Evolutionary conservation across 2,888 invertebrate species (phyloP), one percentile per base, ranked within the genome.

Genomic region (Caenorhabditis sp.): DNA sequence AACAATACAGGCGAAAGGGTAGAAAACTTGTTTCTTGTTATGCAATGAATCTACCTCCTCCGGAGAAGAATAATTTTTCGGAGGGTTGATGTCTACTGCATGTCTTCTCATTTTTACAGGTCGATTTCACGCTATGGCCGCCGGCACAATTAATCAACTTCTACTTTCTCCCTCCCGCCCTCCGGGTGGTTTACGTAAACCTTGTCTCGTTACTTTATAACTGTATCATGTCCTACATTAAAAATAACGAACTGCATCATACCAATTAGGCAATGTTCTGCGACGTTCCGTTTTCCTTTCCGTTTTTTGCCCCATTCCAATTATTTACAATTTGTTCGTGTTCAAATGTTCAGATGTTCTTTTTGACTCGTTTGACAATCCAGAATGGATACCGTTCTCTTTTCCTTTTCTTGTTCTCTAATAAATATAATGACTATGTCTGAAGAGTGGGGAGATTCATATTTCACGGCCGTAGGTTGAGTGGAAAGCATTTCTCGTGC

Each of bases 131-230:
- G 6, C 94, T 97, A 28, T 97, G 97, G 97, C 97, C 97, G 0
- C 95, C 96, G 6, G 96, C 96, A 0, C 97, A 97, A 92, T 93
- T 96, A 51, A 93, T 97, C n/a, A 97, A 97, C 92, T 97, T 97
- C 93, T 96, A 95, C 92, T 94, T 95, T 90, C 92, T 97, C 84
- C 96, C 97, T 11, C 94, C 95, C 9, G 94, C 94, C 88, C 97
- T 94, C 92, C 94, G 97, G 90, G 95, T 97, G 35, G 93, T 96
- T 11, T 97, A 96, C 93, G 96, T 96, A 91, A 96, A 95, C 91
- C 94, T 94, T 0, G 94, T 96, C 90, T 96, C 96, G 40, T 93
- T 96, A 88, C 95, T 95, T 0, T 96, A 96, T 92, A 96, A 96
- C 92, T 93, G 96, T 50, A 96, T 95, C 89, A 95, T 95, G 15